Evolutionary conservation across 2,113 vertebrate genomes (phyloP).

Genomic region (Deroptyus accipitrinus): DNA sequence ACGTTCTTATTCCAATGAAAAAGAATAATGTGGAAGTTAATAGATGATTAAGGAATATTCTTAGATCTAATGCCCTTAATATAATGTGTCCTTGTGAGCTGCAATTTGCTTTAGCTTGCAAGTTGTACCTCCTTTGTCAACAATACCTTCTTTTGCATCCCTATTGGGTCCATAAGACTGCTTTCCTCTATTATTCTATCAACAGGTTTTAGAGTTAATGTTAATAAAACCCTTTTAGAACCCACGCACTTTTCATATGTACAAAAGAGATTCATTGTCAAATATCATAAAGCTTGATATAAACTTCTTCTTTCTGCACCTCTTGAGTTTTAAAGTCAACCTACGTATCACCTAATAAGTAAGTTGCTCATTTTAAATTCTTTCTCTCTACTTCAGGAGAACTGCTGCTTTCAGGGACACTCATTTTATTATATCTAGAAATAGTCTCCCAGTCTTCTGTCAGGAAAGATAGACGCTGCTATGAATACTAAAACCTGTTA

Average conservation of each 20-base stretch:
- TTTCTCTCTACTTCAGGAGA: background rate
- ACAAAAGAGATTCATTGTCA: background rate
- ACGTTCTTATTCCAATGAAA: conserved; percentile 19
- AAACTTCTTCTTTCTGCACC: background rate
- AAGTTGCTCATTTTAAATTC: background rate
- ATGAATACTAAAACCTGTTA: background rate
- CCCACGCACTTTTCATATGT: background rate
- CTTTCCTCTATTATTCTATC: background rate
- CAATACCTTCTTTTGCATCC: background rate
- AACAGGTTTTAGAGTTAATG: background rate
- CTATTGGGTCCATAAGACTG: background rate
- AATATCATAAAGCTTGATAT: background rate
- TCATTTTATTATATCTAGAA: background rate
- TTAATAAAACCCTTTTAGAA: background rate
- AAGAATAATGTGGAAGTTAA: conserved; percentile 39
- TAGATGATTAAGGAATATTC: conserved; percentile 5
- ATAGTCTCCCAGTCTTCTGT: background rate
- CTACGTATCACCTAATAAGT: background rate
- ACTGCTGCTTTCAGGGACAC: background rate
- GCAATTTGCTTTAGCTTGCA: conserved; percentile 16
- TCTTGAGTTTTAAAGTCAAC: background rate
- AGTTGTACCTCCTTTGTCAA: conserved; percentile 3
- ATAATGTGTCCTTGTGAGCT: conserved; percentile 24
- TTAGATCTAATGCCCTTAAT: conserved; percentile 44
- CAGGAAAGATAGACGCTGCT: background rate